Evolutionary conservation across 2,888 invertebrate species (phyloP), one percentile per base, ranked within the genome.

Genomic region (Panzeria rudis): DNA sequence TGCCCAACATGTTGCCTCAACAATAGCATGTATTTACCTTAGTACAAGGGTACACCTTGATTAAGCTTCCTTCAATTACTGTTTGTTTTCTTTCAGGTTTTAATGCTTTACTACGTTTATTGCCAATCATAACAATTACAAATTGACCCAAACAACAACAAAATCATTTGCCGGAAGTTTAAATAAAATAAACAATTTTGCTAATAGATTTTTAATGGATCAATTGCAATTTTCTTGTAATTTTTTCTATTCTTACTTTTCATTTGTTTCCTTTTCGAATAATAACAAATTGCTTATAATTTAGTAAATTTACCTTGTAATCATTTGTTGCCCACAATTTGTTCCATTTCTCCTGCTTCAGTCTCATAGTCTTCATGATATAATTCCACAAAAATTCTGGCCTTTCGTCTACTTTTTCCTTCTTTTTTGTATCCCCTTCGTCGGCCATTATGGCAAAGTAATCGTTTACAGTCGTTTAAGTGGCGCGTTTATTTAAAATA

Each of bases 281-380:
- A 23, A 38, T 11, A 29, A 29, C 0, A 56, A 80, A 32, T 23
- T 64, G 5, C 29, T 52, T 71, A 13, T 20, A 25, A 41, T 56
- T n/a, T n/a, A n/a, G n/a, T n/a, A n/a, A n/a, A n/a, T n/a, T 85
- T 86, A 90, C 90, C 89, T 87, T 90, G 61, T 76, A 88, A 15
- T 89, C 88, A n/a, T 81, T 85, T 5, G 88, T 88, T 20, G 87
- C 76, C 69, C 89, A 89, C 87, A 90, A 86, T 86, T 90, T 90
- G 6, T 84, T 87, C 90, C 90, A 90, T 76, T 90, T 90, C 52
- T 90, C 90, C 72, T 88, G 88, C 68, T 90, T 90, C 13, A 90
- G 86, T 25, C 90, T 86, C 87, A 90, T 87, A 6, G 89, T 88
- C 72, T 90, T 90, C 81, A 87, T 87, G 6, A 90, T 79, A 61